These are phyloP conservation scores for Eupelmus urozonus DNA, from an alignment of 2,888 invertebrate genomes.

Conservation along the genomic window DNA sequence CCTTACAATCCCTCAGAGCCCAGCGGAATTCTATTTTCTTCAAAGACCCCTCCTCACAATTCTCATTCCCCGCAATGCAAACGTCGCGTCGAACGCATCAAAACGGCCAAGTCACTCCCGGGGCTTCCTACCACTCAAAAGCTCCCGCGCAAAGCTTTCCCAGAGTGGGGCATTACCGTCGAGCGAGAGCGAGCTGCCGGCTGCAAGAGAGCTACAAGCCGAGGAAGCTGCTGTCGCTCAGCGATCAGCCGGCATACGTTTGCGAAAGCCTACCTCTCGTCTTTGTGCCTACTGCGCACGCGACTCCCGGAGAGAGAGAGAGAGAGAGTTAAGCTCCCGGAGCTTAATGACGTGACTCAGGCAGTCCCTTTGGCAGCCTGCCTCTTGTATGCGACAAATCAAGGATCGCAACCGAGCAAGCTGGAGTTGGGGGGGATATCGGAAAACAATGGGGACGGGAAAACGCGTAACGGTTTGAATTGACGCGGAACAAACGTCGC, in stretches of 20 bases:
- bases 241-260: slow-evolving; percentile 37
- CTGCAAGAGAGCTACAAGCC: not conserved
- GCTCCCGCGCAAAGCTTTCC: no score
- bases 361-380: slow-evolving; percentile 63
- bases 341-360: slow-evolving; percentile 64
- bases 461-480: not conserved
- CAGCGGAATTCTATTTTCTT: no score
- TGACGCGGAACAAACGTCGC: not conserved
- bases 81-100: no score
- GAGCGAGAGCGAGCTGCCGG: not conserved
- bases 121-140: no score
- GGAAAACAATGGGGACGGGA: not conserved
- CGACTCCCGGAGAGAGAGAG: not conserved
- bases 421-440: not conserved
- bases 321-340: slow-evolving; percentile 59
- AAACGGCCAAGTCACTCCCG: no score
- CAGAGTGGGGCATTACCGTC: no score
- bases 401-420: slow-evolving; percentile 5
- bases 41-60: no score
- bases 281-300: not conserved
- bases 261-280: slow-evolving; percentile 27
- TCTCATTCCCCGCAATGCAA: no score
- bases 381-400: slow-evolving; percentile 12
- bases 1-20: no score
- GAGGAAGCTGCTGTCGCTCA: slow-evolving; percentile 8